Conservation (phyloP, 2,888 invertebrate species). For the Rhyacophila evoluta region DNA sequence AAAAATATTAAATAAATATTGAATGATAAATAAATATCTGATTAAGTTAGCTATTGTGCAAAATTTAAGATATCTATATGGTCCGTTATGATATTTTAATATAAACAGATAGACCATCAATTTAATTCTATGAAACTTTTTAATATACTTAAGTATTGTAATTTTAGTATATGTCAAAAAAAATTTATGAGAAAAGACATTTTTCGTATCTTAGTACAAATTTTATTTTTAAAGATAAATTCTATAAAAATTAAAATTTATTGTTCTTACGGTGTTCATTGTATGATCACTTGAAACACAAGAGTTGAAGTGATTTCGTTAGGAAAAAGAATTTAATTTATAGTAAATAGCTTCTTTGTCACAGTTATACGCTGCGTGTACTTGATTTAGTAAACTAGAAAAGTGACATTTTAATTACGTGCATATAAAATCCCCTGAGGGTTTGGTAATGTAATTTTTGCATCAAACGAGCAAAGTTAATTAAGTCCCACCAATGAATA, state of each 20-base stretch:
- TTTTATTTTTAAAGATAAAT: background rate
- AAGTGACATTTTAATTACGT: background rate
- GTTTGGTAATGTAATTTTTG: too few relatives aligned
- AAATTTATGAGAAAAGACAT: background rate
- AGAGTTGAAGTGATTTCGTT: background rate
- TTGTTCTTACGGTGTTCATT: background rate
- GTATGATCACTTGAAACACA: conserved; percentile 2
- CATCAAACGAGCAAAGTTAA: too few relatives aligned
- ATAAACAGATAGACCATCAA: too few relatives aligned
- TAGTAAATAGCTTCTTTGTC: background rate
- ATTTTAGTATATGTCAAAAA: background rate
- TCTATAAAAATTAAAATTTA: background rate
- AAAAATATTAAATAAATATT: background rate
- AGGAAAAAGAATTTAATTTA: background rate
- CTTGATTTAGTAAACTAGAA: background rate
- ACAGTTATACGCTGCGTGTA: background rate
- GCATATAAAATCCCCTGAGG: background rate
- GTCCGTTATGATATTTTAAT: too few relatives aligned
- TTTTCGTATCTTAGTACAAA: background rate
- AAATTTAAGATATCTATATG: too few relatives aligned
- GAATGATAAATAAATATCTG: background rate
- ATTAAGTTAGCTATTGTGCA: too few relatives aligned
- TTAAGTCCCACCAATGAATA: too few relatives aligned
- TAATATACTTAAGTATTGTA: background rate
- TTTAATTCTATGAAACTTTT: background rate